These are phyloP conservation scores for Henricia sp. DNA, from an alignment of 53 echinoderm and acorn worm genomes.

Conservation along the genomic window DNA sequence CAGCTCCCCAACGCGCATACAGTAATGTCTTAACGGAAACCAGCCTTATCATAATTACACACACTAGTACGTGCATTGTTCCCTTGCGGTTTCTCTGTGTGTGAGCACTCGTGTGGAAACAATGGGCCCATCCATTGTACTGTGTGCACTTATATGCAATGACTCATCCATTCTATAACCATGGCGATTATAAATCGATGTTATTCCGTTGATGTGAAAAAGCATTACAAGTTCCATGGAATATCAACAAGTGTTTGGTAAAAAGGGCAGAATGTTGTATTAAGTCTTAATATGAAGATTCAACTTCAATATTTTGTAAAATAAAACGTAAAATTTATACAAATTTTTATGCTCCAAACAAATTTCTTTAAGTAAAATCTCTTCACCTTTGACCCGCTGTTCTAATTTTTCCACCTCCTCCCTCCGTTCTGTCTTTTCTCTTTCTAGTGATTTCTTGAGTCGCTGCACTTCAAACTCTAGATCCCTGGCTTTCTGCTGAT, in stretches of 20 bases:
- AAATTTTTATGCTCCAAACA: not conserved
- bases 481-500: constrained; percentile 76
- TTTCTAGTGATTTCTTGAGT: constrained; percentile 73
- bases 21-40: not conserved
- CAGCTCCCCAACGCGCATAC: too few relatives aligned
- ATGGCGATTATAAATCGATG: too few relatives aligned
- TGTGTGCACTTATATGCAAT: too few relatives aligned
- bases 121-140: not conserved
- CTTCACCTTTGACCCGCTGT: constrained; percentile 45
- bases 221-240: too few relatives aligned
- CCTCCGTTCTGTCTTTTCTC: constrained; percentile 72
- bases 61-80: not conserved
- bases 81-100: not conserved
- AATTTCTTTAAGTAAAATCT: not conserved
- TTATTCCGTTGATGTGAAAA: too few relatives aligned
- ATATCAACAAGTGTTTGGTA: too few relatives aligned
- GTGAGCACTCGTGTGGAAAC: not conserved
- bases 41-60: not conserved
- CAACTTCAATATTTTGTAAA: not conserved
- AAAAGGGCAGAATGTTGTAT: too few relatives aligned
- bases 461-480: constrained; percentile 72
- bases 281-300: too few relatives aligned
- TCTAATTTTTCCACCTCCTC: constrained; percentile 67
- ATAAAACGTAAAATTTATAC: not conserved
- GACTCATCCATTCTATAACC: too few relatives aligned